A percentile compares a stretch with the other conserved stretches of the same genome.
Conservation (phyloP, 2,888 invertebrate species). For the Listrodromus nycthemerus region DNA sequence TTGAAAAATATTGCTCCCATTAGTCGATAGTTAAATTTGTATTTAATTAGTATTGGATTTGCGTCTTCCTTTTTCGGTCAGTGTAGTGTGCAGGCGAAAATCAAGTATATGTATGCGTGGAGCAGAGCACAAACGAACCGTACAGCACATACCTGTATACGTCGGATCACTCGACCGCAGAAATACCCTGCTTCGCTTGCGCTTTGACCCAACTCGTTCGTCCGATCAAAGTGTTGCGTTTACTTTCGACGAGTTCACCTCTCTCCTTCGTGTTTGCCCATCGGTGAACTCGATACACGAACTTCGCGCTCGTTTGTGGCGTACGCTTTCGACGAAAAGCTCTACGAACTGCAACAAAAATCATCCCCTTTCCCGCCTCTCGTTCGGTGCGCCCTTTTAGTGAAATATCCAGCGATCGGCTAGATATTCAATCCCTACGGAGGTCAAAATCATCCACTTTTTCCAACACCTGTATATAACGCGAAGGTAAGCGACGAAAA, state of each 20-base stretch:
- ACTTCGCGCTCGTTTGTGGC: slow-evolving; percentile 45
- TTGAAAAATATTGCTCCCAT: background rate
- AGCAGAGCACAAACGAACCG: slow-evolving; percentile 19
- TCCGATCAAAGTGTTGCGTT: slow-evolving; percentile 74
- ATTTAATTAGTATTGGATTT: background rate
- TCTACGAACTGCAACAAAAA: slow-evolving; percentile 6
- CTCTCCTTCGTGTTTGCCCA: slow-evolving; percentile 53
- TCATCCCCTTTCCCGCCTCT: slow-evolving; percentile 18
- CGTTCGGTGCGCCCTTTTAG: slow-evolving; percentile 25
- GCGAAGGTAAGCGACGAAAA: too few relatives aligned
- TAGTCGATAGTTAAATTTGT: background rate
- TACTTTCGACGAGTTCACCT: slow-evolving; percentile 64
- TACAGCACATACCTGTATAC: slow-evolving; percentile 30
- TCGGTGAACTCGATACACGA: slow-evolving; percentile 50
- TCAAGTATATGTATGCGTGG: slow-evolving; percentile 9
- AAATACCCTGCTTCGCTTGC: slow-evolving; percentile 51
- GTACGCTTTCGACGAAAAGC: slow-evolving; percentile 40
- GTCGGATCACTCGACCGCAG: slow-evolving; percentile 47
- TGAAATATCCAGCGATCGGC: slow-evolving; percentile 23
- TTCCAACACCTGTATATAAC: background rate
- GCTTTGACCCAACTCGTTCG: slow-evolving; percentile 66
- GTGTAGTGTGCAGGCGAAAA: background rate
- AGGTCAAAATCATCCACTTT: background rate
- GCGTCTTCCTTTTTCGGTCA: background rate
- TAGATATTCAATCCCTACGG: background rate